Base-by-base conservation (phyloP, 1,140 invertebrate genomes). In the Fopius arisanus region DNA sequence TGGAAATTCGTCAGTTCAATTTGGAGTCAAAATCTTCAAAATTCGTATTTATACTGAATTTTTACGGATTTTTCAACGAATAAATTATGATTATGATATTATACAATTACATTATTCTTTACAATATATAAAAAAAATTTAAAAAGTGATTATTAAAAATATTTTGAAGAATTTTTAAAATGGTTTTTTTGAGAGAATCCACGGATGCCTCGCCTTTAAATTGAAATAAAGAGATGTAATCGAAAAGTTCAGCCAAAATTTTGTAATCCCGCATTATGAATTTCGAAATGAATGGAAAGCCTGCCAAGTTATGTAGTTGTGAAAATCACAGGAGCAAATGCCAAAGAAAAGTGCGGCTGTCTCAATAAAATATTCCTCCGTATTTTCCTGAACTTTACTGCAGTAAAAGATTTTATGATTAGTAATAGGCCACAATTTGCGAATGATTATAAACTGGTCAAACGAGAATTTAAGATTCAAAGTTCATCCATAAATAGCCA, bases 211-310 rank as follows among this genome's bases (percentile, higher is more conserved):
- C n/a, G n/a, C n/a, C n/a, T n/a, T n/a, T n/a, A n/a, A n/a, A n/a
- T n/a, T n/a, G n/a, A n/a, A n/a, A n/a, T n/a, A n/a, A n/a, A n/a
- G n/a, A 37, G 33, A 7, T 37, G 12, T 37, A 3, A 37, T 7
- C 43, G n/a, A 48, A 48, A 48, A 16, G 14, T 10, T 37, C 33
- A 12, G n/a, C n/a, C n/a, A n/a, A n/a, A n/a, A n/a, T n/a, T n/a
- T n/a, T n/a, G n/a, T n/a, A n/a, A n/a, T n/a, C n/a, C 9, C 33
- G 12, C 33, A 37, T 37, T 37, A 7, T 37, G n/a, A 2, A 48
- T 48, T 48, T 48, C 43, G 43, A 48, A 48, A 48, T 48, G n/a
- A 48, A 48, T 48, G 43, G 43, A 48, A 48, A 48, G 43, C 43
- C 16, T 48, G 43, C 43, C 43, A 48, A 48, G 14, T 48, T 48